Evolutionary conservation across 1,140 invertebrate species (phyloP).

Genomic region (Pseudomyrmex concolor): DNA sequence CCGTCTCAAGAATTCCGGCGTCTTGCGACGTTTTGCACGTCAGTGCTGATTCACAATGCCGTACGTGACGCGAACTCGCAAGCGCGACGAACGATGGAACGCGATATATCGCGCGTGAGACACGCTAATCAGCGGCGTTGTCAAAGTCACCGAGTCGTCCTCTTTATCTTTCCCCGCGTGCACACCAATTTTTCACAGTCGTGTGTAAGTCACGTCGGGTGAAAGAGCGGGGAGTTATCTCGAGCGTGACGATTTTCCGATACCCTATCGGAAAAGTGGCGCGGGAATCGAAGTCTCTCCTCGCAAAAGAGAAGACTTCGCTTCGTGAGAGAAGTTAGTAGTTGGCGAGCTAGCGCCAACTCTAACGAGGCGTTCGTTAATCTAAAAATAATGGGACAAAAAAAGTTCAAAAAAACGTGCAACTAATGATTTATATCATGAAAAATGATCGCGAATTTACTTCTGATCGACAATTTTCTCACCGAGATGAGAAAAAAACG

Average conservation of each 20-base stretch:
- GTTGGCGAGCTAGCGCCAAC: no score
- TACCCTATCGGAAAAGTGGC: neutral
- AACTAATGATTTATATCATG: no score
- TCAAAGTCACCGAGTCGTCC: conserved; percentile 43
- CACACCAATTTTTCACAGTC: conserved; percentile 30
- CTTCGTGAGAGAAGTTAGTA: neutral
- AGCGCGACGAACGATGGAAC: conserved; percentile 38
- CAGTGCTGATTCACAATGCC: conserved; percentile 31
- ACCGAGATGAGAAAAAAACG: no score
- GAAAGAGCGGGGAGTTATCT: conserved; percentile 24
- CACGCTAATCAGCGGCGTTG: conserved; percentile 51
- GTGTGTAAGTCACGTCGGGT: neutral
- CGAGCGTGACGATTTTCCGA: conserved; percentile 17
- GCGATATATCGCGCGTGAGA: conserved; percentile 54
- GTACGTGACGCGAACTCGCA: conserved; percentile 44
- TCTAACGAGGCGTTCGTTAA: neutral
- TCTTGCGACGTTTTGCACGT: conserved; percentile 38
- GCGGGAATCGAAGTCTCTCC: neutral
- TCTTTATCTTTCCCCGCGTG: conserved; percentile 40
- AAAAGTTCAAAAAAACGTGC: neutral
- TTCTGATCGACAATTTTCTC: neutral
- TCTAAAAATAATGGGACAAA: neutral
- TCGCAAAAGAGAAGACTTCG: neutral
- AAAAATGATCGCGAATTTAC: neutral
- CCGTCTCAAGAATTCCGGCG: conserved; percentile 27